Base-by-base conservation (phyloP, 1,140 invertebrate genomes). In the Hypsibius dujardini region DNA sequence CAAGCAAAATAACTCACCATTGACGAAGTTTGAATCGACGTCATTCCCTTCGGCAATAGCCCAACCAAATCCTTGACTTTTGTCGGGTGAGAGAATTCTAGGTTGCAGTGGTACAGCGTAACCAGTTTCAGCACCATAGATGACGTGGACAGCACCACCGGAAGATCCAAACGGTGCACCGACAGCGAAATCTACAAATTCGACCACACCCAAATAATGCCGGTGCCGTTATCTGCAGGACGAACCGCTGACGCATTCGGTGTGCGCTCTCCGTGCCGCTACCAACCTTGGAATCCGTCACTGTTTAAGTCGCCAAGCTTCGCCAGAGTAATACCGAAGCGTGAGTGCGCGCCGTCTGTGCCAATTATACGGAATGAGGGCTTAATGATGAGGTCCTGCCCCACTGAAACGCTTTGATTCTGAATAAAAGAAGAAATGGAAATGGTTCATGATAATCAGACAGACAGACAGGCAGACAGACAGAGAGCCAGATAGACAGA, bases 121-220 rank as follows among this genome's bases (percentile, higher is more conserved):
- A 7, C 50, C 50, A 56, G 7, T 56, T n/a, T 12, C 50, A 67
- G 3, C 62, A 15, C 62, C 62, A 42, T 67, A 67, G 3, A 15
- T 7, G 3, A 67, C 62, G 42, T 67, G 45, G 12, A 67, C 62
- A 3, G 62, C 7, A 7, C 62, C 62, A 67, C 62, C 62, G 3
- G 12, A 12, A 42, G 12, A 12, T 12, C 62, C 62, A 42, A 67
- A 67, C 3, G 62, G 62, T 7, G 62, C 12, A 12, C 62, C 62
- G 45, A 67, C 42, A 67, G 62, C 62, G 42, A 67, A 67, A 67
- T 67, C 62, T 67, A 45, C 62, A 45, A 67, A 12, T 7, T 7
- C n/a, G 7, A 56, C n/a, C 7, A 56, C n/a, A 56, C 50, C n/a
- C n/a, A 56, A 7, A 56, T n/a, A 56, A 56, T 28, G 28, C 28